Conservation (phyloP, 2,797 vertebrate species). For the Melanotaenia nigrans region DNA sequence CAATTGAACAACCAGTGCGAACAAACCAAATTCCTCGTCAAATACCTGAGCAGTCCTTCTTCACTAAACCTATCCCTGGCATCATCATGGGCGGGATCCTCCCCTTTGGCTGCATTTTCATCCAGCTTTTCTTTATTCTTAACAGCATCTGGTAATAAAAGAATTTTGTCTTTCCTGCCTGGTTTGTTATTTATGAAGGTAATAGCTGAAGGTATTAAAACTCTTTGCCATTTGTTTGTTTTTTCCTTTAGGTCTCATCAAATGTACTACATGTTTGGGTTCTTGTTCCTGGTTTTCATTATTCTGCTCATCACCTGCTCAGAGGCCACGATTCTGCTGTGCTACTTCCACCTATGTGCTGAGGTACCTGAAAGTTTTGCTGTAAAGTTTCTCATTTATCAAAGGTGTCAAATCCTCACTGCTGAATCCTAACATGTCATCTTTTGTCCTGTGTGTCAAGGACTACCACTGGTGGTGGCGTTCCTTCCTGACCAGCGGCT, state of each 20-base stretch:
- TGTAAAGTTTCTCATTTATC: background rate
- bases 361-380: constrained; percentile 81
- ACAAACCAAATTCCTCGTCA: constrained; percentile 91
- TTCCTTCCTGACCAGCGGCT: constrained; percentile 91
- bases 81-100: constrained; percentile 92
- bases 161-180: constrained; percentile 5
- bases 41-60: constrained; percentile 90
- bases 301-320: constrained; percentile 94
- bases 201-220: background rate
- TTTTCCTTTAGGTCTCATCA: constrained; percentile 89
- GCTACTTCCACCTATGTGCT: constrained; percentile 94
- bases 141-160: constrained; percentile 91
- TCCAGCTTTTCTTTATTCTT: constrained; percentile 94
- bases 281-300: constrained; percentile 93
- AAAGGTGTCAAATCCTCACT: background rate
- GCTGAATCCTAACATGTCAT: background rate
- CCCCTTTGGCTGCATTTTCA: constrained; percentile 94
- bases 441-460: constrained; percentile 68
- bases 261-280: constrained; percentile 96
- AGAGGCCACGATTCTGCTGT: constrained; percentile 91
- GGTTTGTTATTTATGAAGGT: background rate
- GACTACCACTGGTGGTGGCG: constrained; percentile 95
- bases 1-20: constrained; percentile 88
- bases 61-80: constrained; percentile 88
- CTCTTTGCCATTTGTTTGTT: background rate